Conservation (phyloP, 2,113 vertebrate genomes). For the Stigmatopora argus region DNA sequence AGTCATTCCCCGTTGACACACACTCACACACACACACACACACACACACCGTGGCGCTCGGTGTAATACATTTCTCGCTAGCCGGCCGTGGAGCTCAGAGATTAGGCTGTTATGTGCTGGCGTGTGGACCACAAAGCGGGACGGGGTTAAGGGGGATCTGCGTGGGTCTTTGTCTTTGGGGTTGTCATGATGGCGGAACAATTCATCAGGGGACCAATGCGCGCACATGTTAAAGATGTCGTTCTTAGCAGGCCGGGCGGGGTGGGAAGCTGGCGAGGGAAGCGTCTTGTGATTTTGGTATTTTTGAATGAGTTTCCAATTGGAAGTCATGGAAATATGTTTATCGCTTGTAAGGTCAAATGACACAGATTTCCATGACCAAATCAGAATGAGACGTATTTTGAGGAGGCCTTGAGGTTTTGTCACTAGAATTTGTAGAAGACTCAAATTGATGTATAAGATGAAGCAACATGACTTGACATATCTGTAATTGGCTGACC, state of each 20-base stretch:
- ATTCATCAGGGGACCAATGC: constrained; percentile 25
- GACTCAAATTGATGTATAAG: no score
- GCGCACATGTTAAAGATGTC: constrained; percentile 6
- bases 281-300: not conserved
- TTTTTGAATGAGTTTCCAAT: not conserved
- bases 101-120: constrained; percentile 63
- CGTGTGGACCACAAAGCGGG: constrained; percentile 56
- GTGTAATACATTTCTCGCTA: constrained; percentile 58
- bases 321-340: not conserved
- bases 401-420: no score
- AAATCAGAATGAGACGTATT: not conserved
- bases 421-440: no score
- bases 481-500: no score
- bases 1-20: constrained; percentile 61
- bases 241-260: not conserved
- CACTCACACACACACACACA: constrained; percentile 28
- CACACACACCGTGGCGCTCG: constrained; percentile 8
- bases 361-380: not conserved
- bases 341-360: not conserved
- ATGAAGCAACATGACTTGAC: no score
- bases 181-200: constrained; percentile 40
- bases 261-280: not conserved
- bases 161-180: constrained; percentile 32
- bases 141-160: constrained; percentile 50
- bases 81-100: constrained; percentile 48